Evolutionary conservation across 2,797 vertebrate species (phyloP), one percentile per base, ranked within the genome.

Genomic region (Etheostoma nigrum): DNA sequence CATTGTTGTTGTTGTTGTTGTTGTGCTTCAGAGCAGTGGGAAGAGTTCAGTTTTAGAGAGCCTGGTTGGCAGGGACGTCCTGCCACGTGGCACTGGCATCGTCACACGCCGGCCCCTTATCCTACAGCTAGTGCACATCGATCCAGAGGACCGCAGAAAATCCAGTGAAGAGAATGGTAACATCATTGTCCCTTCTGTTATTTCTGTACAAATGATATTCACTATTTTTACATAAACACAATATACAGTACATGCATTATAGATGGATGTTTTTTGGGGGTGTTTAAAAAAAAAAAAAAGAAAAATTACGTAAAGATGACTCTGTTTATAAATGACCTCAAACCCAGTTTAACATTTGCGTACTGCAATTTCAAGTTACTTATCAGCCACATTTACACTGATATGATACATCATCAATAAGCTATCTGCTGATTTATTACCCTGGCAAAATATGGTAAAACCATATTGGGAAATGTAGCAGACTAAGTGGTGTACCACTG

Each of bases 11-110:
- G 33, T 33, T 81, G 48, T 58, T 73, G 45, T 74, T 70, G 51
- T 81, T 72, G 45, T 67, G 1, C 89, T 95, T 93, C 95, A 99
- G 98, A 99, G 98, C 94, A 99, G 98, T 75, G 98, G 98, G 67
- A 99, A 99, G 92, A 99, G 98, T 92, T 99, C 98, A 1, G 98
- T 99, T 76, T 91, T 99, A 84, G 98, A 99, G 92, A 99, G 97
- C 89, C 95, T 99, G 47, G 98, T 99, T 74, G 98, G 98, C 62
- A 94, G 94, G 75, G 98, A 99, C 93, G 94, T 99, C 78, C 94
- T 99, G 65, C 98, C 98, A 15, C 95, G 98, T 63, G 98, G 98
- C 13, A 99, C 97, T 25, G 98, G 98, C 67, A 93, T 99, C 76
- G 97, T 99, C 88, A 99, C 98, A 4, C 96, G 98, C 47, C 95